Evolutionary conservation across 2,888 invertebrate genomes (phyloP).

Genomic region (Lithophane semibrunnea): DNA sequence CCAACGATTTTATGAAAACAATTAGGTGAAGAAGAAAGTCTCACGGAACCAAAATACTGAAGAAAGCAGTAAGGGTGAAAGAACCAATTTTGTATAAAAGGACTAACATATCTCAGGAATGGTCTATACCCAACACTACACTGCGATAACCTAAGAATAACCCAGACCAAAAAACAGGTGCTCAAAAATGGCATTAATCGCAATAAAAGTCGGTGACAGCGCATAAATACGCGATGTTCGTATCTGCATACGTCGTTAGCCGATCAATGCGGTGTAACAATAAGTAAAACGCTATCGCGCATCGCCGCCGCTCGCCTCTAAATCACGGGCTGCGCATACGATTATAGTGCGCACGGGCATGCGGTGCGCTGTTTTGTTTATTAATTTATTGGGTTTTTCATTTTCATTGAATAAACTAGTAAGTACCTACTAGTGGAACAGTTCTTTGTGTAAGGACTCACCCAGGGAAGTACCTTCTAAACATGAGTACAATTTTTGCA

Average conservation of each 20-base stretch:
- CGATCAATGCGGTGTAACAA: slow-evolving; percentile 82
- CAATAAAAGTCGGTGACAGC: slow-evolving; percentile 81
- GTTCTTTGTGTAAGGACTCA: neutral
- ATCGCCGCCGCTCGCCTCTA: slow-evolving; percentile 78
- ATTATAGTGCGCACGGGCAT: slow-evolving; percentile 59
- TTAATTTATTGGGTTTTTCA: slow-evolving; percentile 34
- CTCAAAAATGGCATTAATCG: slow-evolving; percentile 73
- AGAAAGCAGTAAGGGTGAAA: too few species aligned
- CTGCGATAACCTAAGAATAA: slow-evolving; percentile 26
- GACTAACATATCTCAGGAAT: neutral
- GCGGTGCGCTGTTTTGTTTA: slow-evolving; percentile 57
- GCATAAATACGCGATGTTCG: slow-evolving; percentile 74
- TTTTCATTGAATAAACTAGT: slow-evolving; percentile 24
- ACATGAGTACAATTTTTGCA: neutral
- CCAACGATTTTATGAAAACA: too few species aligned
- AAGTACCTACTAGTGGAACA: neutral
- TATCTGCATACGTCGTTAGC: slow-evolving; percentile 76
- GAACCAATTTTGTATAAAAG: too few species aligned
- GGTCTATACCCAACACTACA: neutral
- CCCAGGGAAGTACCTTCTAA: too few species aligned
- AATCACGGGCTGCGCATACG: slow-evolving; percentile 78
- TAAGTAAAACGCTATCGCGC: slow-evolving; percentile 84
- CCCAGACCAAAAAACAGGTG: slow-evolving; percentile 64
- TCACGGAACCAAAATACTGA: too few species aligned
- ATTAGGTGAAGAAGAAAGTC: too few species aligned